Conservation (phyloP, 2,113 vertebrate genomes). For the Hirundichthys speculiger region DNA sequence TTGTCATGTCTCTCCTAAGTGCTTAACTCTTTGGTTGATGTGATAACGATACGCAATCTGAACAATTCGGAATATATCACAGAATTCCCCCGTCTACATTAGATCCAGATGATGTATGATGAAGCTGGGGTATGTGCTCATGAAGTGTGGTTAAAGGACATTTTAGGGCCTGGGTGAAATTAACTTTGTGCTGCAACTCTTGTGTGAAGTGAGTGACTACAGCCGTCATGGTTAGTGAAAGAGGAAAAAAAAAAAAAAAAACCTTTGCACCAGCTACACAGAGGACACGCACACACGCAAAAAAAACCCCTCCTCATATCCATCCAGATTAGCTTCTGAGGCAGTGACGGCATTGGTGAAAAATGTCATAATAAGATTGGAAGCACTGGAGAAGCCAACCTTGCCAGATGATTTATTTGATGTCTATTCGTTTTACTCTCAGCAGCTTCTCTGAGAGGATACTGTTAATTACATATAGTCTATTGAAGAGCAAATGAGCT, state of each 20-base stretch:
- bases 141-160: conserved; percentile 63
- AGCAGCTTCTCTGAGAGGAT: conserved; percentile 65
- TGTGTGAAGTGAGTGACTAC: conserved; percentile 44
- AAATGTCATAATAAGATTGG: conserved; percentile 55
- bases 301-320: conserved; percentile 6
- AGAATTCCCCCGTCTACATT: conserved; percentile 48
- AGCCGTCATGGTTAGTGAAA: conserved; percentile 49
- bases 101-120: conserved; percentile 62
- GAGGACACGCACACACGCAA: background rate
- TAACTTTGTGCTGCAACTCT: conserved; percentile 58
- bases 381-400: conserved; percentile 49
- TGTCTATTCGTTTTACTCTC: conserved; percentile 63
- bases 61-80: conserved; percentile 49
- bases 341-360: conserved; percentile 42
- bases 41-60: conserved; percentile 54
- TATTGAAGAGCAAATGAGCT: conserved; percentile 77
- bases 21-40: conserved; percentile 72
- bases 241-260: conserved; percentile 20
- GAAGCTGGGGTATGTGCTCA: conserved; percentile 40
- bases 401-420: conserved; percentile 67
- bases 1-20: conserved; percentile 74
- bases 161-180: conserved; percentile 57
- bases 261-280: conserved; percentile 1
- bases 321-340: conserved; percentile 36
- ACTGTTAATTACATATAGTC: conserved; percentile 76